Base-by-base conservation (phyloP, 2,888 invertebrate genomes). In the Shargacucullia verbasci region DNA sequence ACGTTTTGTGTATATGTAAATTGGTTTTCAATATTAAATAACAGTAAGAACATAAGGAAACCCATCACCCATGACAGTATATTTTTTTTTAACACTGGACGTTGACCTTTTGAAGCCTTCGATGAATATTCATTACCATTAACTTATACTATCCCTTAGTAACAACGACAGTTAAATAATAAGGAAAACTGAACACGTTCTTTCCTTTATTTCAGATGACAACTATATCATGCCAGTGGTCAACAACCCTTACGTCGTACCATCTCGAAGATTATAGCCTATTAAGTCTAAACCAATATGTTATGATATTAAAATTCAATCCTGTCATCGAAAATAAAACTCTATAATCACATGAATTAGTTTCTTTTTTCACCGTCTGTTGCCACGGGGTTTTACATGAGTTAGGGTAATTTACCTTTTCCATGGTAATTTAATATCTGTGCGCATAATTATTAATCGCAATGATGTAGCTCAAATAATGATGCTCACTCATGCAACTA, bases 361-460 rank as follows among this genome's bases (percentile, higher is more conserved):
- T 59, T 38, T 45, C 7, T 12, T 25, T 55, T 55, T 60, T 71
- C 29, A 20, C 41, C 50, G 40, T 31, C 9, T 46, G 9, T 33
- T 7, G 12, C 0, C 29, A 9, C 9, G 1, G 29, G 1, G 8
- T 29, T 1, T 5, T 4, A 3, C 1, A 41, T 46, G 15, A 62
- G 50, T 33, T 56, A 59, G 46, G 70, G 67, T 78, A 68, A 59
- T 54, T 71, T 70, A 70, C 77, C 69, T 68, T 76, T 70, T 66
- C 61, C 73, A 55, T 54, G 41, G 37, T 71, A 61, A 73, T 66
- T 59, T 49, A 68, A 58, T 58, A 70, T 57, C 61, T 65, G 57
- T 35, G 9, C 20, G 33, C 55, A 50, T 69, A 75, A 78, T 76
- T 72, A 74, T 57, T 48, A 58, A 50, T 53, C 27, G 39, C 49